Base-by-base conservation (phyloP, 2,888 invertebrate genomes). In the Oxystoma pomonae region DNA sequence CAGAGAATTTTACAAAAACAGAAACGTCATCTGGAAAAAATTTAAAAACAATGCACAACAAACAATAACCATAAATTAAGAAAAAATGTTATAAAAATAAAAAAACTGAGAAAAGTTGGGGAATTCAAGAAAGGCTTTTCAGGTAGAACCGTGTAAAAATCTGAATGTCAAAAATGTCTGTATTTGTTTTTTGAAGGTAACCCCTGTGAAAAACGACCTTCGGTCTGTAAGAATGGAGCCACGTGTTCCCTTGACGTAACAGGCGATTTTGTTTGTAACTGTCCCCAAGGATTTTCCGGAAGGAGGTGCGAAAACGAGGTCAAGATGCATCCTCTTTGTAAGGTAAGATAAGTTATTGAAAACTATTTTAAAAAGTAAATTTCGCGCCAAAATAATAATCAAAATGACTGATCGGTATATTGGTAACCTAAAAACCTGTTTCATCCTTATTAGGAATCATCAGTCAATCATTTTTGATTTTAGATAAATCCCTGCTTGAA, bases 161-260 rank as follows among this genome's bases (percentile, higher is more conserved):
- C n/a, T n/a, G n/a, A n/a, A n/a, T n/a, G n/a, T n/a, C n/a, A n/a
- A n/a, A n/a, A n/a, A n/a, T n/a, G n/a, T n/a, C n/a, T n/a, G n/a
- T n/a, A n/a, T n/a, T n/a, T n/a, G n/a, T n/a, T n/a, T n/a, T n/a
- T 35, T 35, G 3, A 7, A 35, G 92, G 91, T 59, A 85, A 89
- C 69, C 90, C 90, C 0, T 92, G 92, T 76, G 76, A 80, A 55
- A 81, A 75, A 63, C 75, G 70, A 58, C 86, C 85, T 57, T 81
- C 79, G 66, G 86, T 90, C 12, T 97, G 96, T 77, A 83, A 82
- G 67, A 90, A 94, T 82, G 86, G 83, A 55, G 94, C 88, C 3
- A 84, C 82, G 22, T 95, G 95, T 77, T 81, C 83, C 59, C 88
- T 90, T 73, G 88, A 88, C 16, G 79, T 82, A 20, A 82, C 83